Evolutionary conservation across 37 sponge, comb jelly and placozoan genomes (phyloP).

Genomic region (Mnemiopsis leidyi): DNA sequence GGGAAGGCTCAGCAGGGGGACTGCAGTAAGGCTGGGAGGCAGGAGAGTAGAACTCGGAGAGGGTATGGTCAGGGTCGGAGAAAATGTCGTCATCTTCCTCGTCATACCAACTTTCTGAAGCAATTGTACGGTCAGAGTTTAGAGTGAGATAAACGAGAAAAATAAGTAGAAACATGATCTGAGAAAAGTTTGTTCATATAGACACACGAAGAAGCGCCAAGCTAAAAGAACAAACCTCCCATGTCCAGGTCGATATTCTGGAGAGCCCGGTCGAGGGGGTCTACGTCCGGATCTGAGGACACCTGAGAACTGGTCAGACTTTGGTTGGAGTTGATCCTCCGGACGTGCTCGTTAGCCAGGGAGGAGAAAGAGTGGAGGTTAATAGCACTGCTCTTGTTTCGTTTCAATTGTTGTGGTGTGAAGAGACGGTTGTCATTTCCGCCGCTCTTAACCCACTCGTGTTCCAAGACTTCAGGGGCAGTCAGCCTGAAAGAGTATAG

Average conservation of each 20-base stretch:
- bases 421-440: slow-evolving; percentile 2
- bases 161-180: not conserved
- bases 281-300: not conserved
- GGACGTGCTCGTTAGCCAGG: slow-evolving; percentile 39
- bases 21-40: not conserved
- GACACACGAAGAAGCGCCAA: not conserved
- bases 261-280: not conserved
- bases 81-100: slow-evolving; percentile 7
- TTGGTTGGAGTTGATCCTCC: slow-evolving; percentile 59
- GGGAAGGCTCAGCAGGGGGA: not conserved
- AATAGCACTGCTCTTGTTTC: slow-evolving; percentile 61
- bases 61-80: not conserved
- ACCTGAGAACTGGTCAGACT: not conserved
- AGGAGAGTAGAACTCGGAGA: not conserved
- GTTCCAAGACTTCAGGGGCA: slow-evolving; percentile 74
- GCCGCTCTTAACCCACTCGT: slow-evolving; percentile 73
- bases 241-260: not conserved
- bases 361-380: slow-evolving; percentile 56
- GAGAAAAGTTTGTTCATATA: not conserved
- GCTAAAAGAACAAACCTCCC: not conserved
- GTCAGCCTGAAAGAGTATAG: slow-evolving; percentile 73
- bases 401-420: slow-evolving; percentile 29
- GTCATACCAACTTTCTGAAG: slow-evolving; percentile 46
- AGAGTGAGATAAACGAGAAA: not conserved
- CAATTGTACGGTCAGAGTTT: not conserved